These are phyloP conservation scores for Apomyelois bistriatella DNA, from an alignment of 2,888 invertebrate species.

Conservation along the genomic window DNA sequence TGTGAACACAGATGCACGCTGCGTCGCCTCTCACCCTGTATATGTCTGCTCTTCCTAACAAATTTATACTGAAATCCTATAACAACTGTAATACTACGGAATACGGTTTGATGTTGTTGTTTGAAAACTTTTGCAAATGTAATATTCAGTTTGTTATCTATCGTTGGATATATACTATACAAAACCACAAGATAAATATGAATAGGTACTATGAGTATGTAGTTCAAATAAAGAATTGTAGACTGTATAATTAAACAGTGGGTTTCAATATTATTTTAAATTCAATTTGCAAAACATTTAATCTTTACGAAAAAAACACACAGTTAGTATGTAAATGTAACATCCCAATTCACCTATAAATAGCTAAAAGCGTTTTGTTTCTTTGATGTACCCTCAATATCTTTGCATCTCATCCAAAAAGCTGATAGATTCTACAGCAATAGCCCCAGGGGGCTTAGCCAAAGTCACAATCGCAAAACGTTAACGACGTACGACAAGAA, in stretches of 20 bases:
- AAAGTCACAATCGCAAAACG: too few relatives aligned
- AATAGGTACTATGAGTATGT: not conserved
- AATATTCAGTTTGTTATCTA: slow-evolving; percentile 2
- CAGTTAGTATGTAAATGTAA: too few relatives aligned
- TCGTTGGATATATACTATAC: not conserved
- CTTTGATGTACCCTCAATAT: too few relatives aligned
- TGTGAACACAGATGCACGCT: slow-evolving; percentile 43
- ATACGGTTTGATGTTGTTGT: not conserved
- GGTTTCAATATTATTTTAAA: too few relatives aligned
- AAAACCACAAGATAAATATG: not conserved
- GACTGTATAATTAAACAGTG: not conserved
- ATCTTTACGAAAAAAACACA: too few relatives aligned
- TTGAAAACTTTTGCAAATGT: not conserved
- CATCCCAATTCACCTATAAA: too few relatives aligned
- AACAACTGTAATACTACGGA: not conserved
- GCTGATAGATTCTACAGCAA: too few relatives aligned
- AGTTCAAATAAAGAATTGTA: not conserved
- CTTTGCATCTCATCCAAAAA: too few relatives aligned
- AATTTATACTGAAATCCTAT: not conserved
- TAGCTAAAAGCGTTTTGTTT: too few relatives aligned
- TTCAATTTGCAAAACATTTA: too few relatives aligned
- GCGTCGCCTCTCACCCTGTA: slow-evolving; percentile 39
- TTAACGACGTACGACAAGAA: too few relatives aligned
- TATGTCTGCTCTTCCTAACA: slow-evolving; percentile 13
- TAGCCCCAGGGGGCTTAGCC: too few relatives aligned